These are phyloP conservation scores for Uropetala carovei DNA, from an alignment of 2,888 invertebrate genomes.

Conservation along the genomic window DNA sequence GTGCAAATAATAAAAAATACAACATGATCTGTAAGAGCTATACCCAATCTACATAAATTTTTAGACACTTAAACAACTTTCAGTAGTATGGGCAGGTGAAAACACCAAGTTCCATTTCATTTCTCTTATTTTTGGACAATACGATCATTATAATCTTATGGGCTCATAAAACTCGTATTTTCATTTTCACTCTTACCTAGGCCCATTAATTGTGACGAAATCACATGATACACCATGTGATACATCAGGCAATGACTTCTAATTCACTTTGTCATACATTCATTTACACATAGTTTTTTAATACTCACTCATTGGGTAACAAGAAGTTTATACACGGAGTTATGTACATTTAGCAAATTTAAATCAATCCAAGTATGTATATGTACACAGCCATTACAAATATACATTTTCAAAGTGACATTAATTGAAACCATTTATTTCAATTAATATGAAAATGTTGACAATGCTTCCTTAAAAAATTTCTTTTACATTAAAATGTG, in stretches of 20 bases:
- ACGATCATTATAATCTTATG: slow-evolving; percentile 25
- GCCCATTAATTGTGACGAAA: slow-evolving; percentile 39
- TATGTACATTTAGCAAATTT: slow-evolving; percentile 54
- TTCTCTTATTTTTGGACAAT: background rate
- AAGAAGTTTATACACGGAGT: slow-evolving; percentile 54
- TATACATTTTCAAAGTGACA: slow-evolving; percentile 41
- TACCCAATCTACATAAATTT: background rate
- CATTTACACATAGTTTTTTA: slow-evolving; percentile 44
- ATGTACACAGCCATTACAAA: slow-evolving; percentile 58
- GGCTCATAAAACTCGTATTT: slow-evolving; percentile 8
- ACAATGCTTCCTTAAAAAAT: slow-evolving; percentile 18
- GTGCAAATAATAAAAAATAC: slow-evolving; percentile 31
- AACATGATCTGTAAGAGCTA: slow-evolving; percentile 2
- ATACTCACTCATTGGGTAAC: slow-evolving; percentile 51
- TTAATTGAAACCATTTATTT: slow-evolving; percentile 18
- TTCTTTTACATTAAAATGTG: background rate
- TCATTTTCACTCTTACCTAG: slow-evolving; percentile 34
- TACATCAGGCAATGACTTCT: slow-evolving; percentile 6
- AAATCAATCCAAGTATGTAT: slow-evolving; percentile 45
- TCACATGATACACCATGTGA: slow-evolving; percentile 17
- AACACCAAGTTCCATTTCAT: slow-evolving; percentile 33
- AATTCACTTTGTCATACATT: slow-evolving; percentile 22
- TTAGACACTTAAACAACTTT: slow-evolving; percentile 43
- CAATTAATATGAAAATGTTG: slow-evolving; percentile 37
- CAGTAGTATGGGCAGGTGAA: background rate